Evolutionary conservation across 2,113 vertebrate species (phyloP).

Genomic region (Tamias sibiricus): DNA sequence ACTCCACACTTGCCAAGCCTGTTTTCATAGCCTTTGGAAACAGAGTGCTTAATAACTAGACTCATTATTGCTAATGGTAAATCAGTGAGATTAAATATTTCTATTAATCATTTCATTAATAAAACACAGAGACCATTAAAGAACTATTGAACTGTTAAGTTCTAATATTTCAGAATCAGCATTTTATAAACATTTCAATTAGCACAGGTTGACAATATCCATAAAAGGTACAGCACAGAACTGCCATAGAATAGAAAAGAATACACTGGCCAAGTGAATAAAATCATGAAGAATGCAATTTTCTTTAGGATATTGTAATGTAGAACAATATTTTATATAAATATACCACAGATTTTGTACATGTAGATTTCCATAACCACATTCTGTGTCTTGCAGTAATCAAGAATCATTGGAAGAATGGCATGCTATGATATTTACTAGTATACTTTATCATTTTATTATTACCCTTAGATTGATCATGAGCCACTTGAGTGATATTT

Average conservation of each 20-base stretch:
- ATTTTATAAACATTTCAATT: conserved; percentile 87
- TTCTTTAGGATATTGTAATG: not conserved
- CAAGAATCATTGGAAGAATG: conserved; percentile 68
- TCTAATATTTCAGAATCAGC: conserved; percentile 82
- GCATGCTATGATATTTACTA: not conserved
- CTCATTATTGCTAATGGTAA: conserved; percentile 86
- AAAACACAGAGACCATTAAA: conserved; percentile 85
- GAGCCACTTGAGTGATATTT: conserved; percentile 71
- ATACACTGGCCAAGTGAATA: not conserved
- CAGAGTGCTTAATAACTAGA: conserved; percentile 82
- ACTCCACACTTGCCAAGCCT: conserved; percentile 67
- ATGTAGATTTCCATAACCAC: not conserved
- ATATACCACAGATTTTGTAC: not conserved
- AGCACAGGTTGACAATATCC: conserved; percentile 75
- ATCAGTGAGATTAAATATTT: conserved; percentile 87
- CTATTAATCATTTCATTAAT: conserved; percentile 88
- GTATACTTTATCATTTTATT: conserved; percentile 64
- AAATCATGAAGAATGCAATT: conserved; percentile 35
- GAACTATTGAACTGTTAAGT: conserved; percentile 81
- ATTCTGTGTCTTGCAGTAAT: conserved; percentile 22
- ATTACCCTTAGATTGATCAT: conserved; percentile 58
- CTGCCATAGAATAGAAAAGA: not conserved
- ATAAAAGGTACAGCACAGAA: not conserved
- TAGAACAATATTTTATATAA: not conserved
- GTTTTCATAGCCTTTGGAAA: conserved; percentile 81